Evolutionary conservation across 2,797 vertebrate species (phyloP).

Genomic region (Avahi laniger): DNA sequence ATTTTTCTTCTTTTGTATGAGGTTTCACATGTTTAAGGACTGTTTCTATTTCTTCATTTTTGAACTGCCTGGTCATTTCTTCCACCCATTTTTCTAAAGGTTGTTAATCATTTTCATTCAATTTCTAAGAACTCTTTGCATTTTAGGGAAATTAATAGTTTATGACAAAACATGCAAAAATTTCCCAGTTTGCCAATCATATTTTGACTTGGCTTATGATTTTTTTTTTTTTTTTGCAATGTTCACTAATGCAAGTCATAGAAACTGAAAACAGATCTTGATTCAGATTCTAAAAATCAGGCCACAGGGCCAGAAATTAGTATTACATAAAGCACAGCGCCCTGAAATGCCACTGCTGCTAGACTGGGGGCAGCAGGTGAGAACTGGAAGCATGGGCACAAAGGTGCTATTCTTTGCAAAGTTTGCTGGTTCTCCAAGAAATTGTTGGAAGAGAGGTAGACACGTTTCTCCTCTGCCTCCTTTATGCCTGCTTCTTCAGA

Average conservation of each 20-base stretch:
- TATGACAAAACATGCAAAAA: constrained; percentile 5
- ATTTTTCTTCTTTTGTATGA: constrained; percentile 16
- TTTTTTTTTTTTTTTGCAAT: neutral
- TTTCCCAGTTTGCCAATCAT: constrained; percentile 22
- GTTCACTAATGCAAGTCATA: neutral
- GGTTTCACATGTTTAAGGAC: neutral
- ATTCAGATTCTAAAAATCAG: constrained; percentile 25
- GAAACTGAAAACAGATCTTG: constrained; percentile 1
- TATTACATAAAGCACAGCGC: neutral
- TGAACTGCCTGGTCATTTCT: neutral
- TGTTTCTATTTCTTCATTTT: constrained; percentile 16
- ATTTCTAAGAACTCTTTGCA: constrained; percentile 2
- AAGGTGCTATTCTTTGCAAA: neutral
- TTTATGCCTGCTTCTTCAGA: neutral
- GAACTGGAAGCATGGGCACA: neutral
- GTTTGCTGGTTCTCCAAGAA: neutral
- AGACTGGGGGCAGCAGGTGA: neutral
- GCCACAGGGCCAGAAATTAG: neutral
- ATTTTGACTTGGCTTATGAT: constrained; percentile 24
- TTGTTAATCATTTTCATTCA: constrained; percentile 34
- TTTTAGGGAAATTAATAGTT: constrained; percentile 39
- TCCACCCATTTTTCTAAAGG: neutral
- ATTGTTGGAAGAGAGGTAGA: neutral
- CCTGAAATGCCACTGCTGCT: neutral
- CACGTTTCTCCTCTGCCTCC: neutral